These are phyloP conservation scores for Chromobotia macracanthus DNA, from an alignment of 2,797 vertebrate species.

Conservation along the genomic window DNA sequence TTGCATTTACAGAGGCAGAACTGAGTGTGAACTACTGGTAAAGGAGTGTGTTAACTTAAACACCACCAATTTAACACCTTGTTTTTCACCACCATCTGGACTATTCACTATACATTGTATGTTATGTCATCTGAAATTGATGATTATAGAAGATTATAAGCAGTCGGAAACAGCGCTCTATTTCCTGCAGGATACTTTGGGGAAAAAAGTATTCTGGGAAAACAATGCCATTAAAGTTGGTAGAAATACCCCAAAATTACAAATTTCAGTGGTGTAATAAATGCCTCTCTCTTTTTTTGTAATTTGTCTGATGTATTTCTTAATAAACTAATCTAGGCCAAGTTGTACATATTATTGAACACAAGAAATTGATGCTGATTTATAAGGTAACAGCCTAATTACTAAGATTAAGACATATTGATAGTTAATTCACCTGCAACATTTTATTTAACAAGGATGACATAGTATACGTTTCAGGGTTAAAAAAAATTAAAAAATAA, in stretches of 20 bases:
- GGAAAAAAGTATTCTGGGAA: not conserved
- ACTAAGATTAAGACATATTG: no score
- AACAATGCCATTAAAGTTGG: not conserved
- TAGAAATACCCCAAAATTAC: not conserved
- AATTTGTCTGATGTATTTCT: no score
- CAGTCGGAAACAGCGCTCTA: not conserved
- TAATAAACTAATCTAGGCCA: no score
- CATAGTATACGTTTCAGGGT: not conserved
- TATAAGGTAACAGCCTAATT: no score
- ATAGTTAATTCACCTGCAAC: no score
- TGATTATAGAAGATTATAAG: not conserved
- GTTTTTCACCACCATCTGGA: not conserved
- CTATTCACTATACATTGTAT: not conserved
- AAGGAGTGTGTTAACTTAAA: conserved; percentile 2
- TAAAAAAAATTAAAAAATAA: not conserved
- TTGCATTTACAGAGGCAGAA: conserved; percentile 2
- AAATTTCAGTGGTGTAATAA: not conserved
- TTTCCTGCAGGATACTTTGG: no score
- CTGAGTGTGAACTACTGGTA: conserved; percentile 16
- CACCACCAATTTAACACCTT: conserved; percentile 15
- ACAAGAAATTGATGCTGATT: no score
- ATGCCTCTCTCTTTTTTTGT: no score
- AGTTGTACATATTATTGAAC: no score
- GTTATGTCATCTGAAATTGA: not conserved
- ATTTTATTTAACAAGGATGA: not conserved